These are phyloP conservation scores for Hycleus cichorii DNA, from an alignment of 1,140 invertebrate genomes.

Conservation along the genomic window DNA sequence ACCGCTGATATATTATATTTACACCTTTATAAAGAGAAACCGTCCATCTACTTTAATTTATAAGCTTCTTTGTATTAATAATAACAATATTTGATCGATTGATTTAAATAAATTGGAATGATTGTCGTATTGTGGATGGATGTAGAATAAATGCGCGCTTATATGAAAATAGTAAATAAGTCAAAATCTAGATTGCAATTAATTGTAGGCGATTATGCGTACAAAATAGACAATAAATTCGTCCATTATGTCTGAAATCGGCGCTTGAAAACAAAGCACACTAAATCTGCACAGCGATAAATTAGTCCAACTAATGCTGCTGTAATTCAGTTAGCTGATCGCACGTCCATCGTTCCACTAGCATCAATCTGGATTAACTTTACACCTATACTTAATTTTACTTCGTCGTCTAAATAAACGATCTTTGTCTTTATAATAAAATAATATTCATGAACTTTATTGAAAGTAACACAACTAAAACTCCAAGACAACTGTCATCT, in stretches of 20 bases:
- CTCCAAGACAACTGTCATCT: too few species aligned
- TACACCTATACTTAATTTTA: constrained; percentile 24
- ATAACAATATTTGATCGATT: background rate
- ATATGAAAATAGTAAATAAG: constrained; percentile 10
- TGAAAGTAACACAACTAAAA: too few species aligned
- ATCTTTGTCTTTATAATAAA: background rate
- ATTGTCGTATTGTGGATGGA: too few species aligned
- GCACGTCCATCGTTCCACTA: constrained; percentile 26
- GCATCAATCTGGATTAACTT: constrained; percentile 33
- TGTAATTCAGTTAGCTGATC: constrained; percentile 33
- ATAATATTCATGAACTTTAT: too few species aligned
- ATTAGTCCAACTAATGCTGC: constrained; percentile 28
- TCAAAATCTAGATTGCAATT: constrained; percentile 12
- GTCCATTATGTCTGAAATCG: constrained; percentile 22
- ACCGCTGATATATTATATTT: too few species aligned
- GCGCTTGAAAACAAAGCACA: constrained; percentile 26
- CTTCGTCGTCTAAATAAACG: constrained; percentile 13
- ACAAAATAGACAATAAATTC: constrained; percentile 23
- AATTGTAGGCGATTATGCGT: constrained; percentile 22
- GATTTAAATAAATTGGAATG: too few species aligned
- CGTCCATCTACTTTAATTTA: background rate
- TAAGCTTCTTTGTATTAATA: too few species aligned
- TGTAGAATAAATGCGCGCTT: too few species aligned
- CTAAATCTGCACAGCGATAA: constrained; percentile 30
- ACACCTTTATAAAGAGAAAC: too few species aligned